Percentiles rank a stretch among this genome's conserved stretches.
phyloP scores from a whole-genome alignment of 2,113 vertebrate genomes.

The Hippocampus barbouri region DNA sequence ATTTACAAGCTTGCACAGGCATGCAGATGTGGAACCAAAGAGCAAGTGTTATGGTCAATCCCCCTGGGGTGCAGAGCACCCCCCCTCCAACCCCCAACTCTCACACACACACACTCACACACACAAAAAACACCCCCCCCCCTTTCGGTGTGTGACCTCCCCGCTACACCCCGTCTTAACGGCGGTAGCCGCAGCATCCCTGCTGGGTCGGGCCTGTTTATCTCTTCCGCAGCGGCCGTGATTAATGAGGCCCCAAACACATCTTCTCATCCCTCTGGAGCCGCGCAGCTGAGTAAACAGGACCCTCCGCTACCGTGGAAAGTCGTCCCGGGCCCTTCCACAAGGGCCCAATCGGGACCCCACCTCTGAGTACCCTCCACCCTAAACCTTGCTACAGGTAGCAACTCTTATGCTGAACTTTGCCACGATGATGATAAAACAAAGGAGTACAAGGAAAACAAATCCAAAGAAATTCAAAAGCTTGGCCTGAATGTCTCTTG shows the following conservation, averaged over 20 bases:
- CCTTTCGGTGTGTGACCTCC: conserved; percentile 40
- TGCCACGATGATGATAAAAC: neutral
- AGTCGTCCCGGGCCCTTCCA: conserved; percentile 39
- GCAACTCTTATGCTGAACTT: conserved; percentile 10
- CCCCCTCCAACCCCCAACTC: neutral
- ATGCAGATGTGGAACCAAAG: conserved; percentile 71
- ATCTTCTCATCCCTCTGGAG: conserved; percentile 79
- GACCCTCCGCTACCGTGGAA: conserved; percentile 35
- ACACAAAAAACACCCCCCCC: conserved; percentile 32
- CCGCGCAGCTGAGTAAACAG: conserved; percentile 89
- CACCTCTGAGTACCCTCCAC: neutral
- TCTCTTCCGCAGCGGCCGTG: conserved; percentile 77
- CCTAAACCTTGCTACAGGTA: conserved; percentile 57
- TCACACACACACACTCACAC: too few species aligned
- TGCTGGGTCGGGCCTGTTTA: conserved; percentile 74
- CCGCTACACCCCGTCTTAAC: conserved; percentile 28
- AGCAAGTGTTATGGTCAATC: conserved; percentile 69
- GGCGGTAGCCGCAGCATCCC: conserved; percentile 65
- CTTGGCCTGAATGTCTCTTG: neutral
- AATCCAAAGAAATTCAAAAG: conserved; percentile 15
- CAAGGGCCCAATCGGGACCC: conserved; percentile 27
- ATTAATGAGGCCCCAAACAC: conserved; percentile 85
- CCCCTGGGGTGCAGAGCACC: conserved; percentile 49
- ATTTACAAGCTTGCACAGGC: conserved; percentile 65
- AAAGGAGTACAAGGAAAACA: neutral